Percentiles rank a stretch among this genome's conserved stretches.
Conservation (phyloP, 2,113 vertebrate genomes). For the Megalops atlanticus region DNA sequence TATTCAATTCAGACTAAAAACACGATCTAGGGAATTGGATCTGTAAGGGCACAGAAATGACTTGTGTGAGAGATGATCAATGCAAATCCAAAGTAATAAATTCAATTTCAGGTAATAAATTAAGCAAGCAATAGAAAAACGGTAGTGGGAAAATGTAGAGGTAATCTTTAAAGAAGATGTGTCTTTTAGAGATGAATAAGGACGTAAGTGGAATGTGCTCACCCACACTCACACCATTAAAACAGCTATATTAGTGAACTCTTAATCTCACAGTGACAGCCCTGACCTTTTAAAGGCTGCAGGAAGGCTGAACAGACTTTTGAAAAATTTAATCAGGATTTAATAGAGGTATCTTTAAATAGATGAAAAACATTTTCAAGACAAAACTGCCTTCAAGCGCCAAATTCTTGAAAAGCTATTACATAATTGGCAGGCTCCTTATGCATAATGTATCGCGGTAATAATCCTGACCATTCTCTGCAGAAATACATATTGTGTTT, state of each 20-base stretch:
- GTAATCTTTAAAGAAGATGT: neutral
- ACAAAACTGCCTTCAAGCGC: conserved; percentile 10
- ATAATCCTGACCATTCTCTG: neutral
- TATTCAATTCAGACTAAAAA: neutral
- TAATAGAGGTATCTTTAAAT: conserved; percentile 37
- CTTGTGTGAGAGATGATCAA: neutral
- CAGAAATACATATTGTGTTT: neutral
- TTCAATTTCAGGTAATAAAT: neutral
- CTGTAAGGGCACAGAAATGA: neutral
- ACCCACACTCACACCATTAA: conserved; percentile 28
- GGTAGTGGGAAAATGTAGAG: neutral
- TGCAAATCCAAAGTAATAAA: neutral
- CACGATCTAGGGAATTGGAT: neutral
- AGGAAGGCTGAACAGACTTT: conserved; percentile 34
- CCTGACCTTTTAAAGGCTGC: conserved; percentile 32
- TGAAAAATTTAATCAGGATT: conserved; percentile 43
- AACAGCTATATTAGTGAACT: conserved; percentile 34
- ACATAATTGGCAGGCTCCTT: neutral
- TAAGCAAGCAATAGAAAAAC: too few relatives aligned
- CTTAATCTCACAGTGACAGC: conserved; percentile 39
- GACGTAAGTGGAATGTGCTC: conserved; percentile 7
- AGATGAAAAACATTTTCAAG: conserved; percentile 18
- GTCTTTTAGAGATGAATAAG: conserved; percentile 1
- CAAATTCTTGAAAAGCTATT: conserved; percentile 18
- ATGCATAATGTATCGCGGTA: conserved; percentile 12